A percentile compares a stretch with the other conserved stretches of the same genome.
These are phyloP conservation scores for Cardiocondyla obscurior DNA, from an alignment of 1,140 invertebrate genomes.

Conservation along the genomic window DNA sequence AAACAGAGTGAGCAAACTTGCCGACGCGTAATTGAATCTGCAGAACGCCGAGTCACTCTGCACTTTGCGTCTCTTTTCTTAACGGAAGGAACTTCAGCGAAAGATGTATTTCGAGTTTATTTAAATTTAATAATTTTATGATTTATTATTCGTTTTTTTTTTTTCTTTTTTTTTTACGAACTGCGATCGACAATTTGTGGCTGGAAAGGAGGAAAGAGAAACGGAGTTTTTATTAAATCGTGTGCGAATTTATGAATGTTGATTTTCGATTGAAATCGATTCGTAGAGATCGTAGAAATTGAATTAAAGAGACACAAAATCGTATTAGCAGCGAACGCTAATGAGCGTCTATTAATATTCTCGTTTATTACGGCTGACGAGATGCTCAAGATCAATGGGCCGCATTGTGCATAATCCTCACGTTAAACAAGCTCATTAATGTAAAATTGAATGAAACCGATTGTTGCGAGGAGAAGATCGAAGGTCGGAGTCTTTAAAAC, in stretches of 20 bases:
- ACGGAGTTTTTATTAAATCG: not conserved
- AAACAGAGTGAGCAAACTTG: slow-evolving; percentile 2
- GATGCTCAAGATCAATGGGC: not conserved
- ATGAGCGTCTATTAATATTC: slow-evolving; percentile 65
- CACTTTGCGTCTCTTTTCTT: not conserved
- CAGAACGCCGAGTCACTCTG: not conserved
- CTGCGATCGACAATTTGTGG: too few relatives aligned
- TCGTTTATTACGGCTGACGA: not conserved
- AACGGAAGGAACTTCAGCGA: not conserved
- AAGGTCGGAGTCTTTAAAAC: slow-evolving; percentile 35
- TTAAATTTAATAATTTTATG: too few relatives aligned
- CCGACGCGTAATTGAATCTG: not conserved
- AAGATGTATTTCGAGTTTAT: too few relatives aligned
- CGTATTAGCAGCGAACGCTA: slow-evolving; percentile 69
- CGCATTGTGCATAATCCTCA: slow-evolving; percentile 1
- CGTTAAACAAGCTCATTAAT: slow-evolving; percentile 7
- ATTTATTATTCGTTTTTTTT: too few relatives aligned
- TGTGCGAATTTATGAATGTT: not conserved
- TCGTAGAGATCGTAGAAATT: not conserved
- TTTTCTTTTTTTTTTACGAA: too few relatives aligned
- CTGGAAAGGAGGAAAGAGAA: too few relatives aligned
- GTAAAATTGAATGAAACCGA: slow-evolving; percentile 44
- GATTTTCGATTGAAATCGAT: slow-evolving; percentile 6
- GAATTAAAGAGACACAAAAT: slow-evolving; percentile 29
- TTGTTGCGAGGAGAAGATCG: not conserved